These are phyloP conservation scores for Laticauda laticaudata DNA, from an alignment of 2,113 vertebrate genomes.

Conservation along the genomic window DNA sequence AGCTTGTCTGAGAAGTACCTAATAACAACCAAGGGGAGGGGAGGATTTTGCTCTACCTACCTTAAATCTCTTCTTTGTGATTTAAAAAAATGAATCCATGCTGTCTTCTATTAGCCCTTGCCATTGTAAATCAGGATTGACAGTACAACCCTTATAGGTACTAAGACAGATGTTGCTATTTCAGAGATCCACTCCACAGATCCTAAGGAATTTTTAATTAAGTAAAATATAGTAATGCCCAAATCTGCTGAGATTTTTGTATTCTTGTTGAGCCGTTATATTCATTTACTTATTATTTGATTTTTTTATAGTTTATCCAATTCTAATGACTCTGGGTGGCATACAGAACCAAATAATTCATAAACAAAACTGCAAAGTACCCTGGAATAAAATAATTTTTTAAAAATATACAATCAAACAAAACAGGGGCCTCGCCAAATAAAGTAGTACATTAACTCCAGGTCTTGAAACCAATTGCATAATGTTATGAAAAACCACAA, in stretches of 20 bases:
- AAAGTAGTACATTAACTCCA: not conserved
- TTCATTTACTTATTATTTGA: not conserved
- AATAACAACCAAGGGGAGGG: not conserved
- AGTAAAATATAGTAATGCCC: not conserved
- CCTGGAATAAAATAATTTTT: not conserved
- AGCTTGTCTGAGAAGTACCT: not conserved
- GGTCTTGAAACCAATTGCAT: not conserved
- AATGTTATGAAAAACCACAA: not conserved
- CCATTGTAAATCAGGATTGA: not conserved
- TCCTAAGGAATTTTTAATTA: not conserved
- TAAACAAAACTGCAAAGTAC: not conserved
- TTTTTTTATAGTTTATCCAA: not conserved
- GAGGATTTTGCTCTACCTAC: not conserved
- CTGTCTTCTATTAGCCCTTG: not conserved
- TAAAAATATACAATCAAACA: not conserved
- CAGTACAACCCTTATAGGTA: not conserved
- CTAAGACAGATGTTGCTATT: not conserved
- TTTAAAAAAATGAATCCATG: not conserved
- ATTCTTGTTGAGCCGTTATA: not conserved
- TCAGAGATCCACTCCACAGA: not conserved
- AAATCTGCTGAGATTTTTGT: not conserved
- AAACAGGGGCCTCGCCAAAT: not conserved
- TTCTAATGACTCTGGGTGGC: not conserved
- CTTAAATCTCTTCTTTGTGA: not conserved
- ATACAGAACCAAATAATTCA: not conserved